phyloP scores from a whole-genome alignment of 2,797 vertebrate species.

The Lindbergichthys nudifrons region DNA sequence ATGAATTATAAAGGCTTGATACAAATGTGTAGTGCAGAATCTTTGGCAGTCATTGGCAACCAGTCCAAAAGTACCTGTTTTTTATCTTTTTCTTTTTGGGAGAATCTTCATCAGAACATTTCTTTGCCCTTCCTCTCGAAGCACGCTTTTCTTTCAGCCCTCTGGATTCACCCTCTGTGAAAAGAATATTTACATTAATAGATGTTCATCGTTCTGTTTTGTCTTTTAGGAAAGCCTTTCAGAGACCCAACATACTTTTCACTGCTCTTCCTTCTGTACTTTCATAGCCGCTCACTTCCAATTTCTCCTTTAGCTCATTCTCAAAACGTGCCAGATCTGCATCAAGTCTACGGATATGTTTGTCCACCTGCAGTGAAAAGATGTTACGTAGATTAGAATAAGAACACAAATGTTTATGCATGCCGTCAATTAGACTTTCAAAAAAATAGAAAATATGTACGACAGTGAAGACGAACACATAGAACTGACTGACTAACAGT shows the following conservation, averaged over 20 bases:
- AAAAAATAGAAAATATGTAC: neutral
- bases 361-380: conserved; percentile 89
- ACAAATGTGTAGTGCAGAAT: neutral
- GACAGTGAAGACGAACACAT: neutral
- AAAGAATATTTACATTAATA: conserved; percentile 16
- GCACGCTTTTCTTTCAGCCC: conserved; percentile 91
- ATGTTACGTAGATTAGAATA: conserved; percentile 3
- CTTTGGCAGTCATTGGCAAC: neutral
- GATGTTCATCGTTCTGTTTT: fast-evolving
- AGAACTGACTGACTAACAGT: neutral
- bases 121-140: conserved; percentile 90
- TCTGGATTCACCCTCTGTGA: conserved; percentile 74
- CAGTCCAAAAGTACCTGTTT: conserved; percentile 85
- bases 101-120: conserved; percentile 93
- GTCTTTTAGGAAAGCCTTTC: neutral
- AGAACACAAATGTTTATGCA: neutral
- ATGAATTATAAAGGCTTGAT: neutral
- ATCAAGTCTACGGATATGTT: conserved; percentile 96
- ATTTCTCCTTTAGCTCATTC: conserved; percentile 97
- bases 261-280: conserved; percentile 84
- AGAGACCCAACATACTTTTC: conserved; percentile 86
- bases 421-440: no score
- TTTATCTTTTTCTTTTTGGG: conserved; percentile 96
- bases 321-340: conserved; percentile 96
- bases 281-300: conserved; percentile 93